Evolutionary conservation across 2,888 invertebrate species (phyloP), one percentile per base, ranked within the genome.

Genomic region (Cerastis rubricosa): DNA sequence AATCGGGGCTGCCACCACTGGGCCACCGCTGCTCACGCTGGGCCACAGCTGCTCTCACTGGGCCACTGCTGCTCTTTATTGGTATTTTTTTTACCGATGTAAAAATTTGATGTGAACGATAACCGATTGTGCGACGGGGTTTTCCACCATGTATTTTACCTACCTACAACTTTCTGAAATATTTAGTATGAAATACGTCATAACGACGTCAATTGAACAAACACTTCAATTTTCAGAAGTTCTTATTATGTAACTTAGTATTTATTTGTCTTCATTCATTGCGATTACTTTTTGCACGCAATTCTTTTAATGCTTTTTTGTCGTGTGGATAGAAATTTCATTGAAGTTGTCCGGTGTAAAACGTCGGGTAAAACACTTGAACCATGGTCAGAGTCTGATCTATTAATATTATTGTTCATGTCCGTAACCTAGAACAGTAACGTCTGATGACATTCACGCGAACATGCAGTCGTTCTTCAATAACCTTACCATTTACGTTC

Each of bases 401-500:
- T 54, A 54, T 54, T 57, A 35, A 43, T 9, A 14, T n/a, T 43
- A 66, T 61, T 59, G 35, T 76, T 54, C 11, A 82, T 40, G 40
- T 47, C 78, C 43, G 49, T 68, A 81, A 79, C 74, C 80, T 80
- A 82, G 63, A 74, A 80, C 71, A 17, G 22, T 69, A 40, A 54
- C 66, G 14, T 59, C 25, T 43, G 67, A 54, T 80, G 67, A 70
- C 72, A 83, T 73, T 80, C 75, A 81, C 69, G 22, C 43, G 14
- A 64, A 35, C 76, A 43, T 57, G 69, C 40, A 64, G 35, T 61
- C 47, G 40, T 22, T 74, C 54, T 80, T 65, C 70, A 69, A 80
- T 84, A 80, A 84, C 82, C 84, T 84, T 84, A 84, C 84, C 71
- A 82, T 82, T 82, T 80, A 59, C 35, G 63, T 74, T 71, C 74